Conservation (phyloP, 2,797 vertebrate species). For the Triplophysa bombifrons region DNA sequence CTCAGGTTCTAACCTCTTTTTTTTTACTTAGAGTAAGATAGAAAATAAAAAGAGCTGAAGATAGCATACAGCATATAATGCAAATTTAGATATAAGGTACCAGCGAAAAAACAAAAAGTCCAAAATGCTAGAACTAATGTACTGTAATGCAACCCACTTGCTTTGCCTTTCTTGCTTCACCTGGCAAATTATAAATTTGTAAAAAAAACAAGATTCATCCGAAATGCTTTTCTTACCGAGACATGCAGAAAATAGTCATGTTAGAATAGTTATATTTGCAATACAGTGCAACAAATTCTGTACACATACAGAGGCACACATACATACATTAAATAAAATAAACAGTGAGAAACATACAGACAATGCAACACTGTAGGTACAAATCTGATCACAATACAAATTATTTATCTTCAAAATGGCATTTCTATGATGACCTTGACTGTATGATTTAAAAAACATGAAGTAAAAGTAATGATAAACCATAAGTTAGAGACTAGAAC, state of each 20-base stretch:
- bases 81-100: too few relatives aligned
- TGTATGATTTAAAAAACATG: background rate
- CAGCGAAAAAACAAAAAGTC: background rate
- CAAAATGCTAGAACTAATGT: background rate
- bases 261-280: background rate
- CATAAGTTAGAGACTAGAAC: background rate
- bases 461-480: background rate
- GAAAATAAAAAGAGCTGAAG: too few relatives aligned
- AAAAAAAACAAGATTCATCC: too few relatives aligned
- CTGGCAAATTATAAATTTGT: too few relatives aligned
- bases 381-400: background rate
- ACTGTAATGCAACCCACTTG: too few relatives aligned
- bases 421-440: background rate
- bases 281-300: background rate
- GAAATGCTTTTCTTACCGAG: too few relatives aligned
- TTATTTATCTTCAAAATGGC: background rate
- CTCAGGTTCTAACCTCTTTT: too few relatives aligned
- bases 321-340: constrained; percentile 2
- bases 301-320: background rate
- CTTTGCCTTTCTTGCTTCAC: too few relatives aligned
- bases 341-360: background rate
- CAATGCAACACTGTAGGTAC: background rate
- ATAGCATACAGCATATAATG: too few relatives aligned
- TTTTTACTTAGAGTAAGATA: background rate
- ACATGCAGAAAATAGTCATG: background rate